phyloP scores from a whole-genome alignment of 2,888 invertebrate genomes.

The Drosophila merina region DNA sequence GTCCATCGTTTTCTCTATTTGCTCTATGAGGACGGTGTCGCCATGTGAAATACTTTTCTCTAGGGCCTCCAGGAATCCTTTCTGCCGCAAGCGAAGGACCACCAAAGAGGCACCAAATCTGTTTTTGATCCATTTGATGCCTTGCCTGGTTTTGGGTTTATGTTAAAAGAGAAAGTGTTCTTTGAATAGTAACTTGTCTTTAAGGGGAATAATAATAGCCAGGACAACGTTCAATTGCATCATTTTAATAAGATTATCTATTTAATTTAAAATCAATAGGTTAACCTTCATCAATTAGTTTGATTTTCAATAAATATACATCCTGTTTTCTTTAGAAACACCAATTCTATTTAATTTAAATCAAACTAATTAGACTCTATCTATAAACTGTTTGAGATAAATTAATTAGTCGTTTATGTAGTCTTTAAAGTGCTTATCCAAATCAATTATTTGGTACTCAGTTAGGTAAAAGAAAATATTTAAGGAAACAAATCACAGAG shows the following conservation, averaged over 20 bases:
- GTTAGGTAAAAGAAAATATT: neutral
- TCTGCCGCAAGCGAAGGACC: slow-evolving; percentile 91
- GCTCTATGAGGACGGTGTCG: slow-evolving; percentile 92
- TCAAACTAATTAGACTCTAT: neutral
- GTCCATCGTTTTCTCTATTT: slow-evolving; percentile 95
- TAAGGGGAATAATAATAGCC: neutral
- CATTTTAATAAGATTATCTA: neutral
- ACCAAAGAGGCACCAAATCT: slow-evolving; percentile 90
- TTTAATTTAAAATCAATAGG: neutral
- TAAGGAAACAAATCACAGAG: neutral
- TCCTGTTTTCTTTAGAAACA: neutral
- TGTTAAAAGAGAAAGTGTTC: too few relatives aligned
- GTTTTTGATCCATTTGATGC: slow-evolving; percentile 97
- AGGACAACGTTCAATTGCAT: too few relatives aligned
- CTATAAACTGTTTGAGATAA: neutral
- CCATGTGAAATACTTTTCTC: slow-evolving; percentile 91
- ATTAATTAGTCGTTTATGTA: neutral
- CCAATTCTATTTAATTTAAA: neutral
- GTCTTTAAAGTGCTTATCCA: neutral
- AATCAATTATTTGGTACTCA: neutral
- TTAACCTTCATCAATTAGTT: neutral
- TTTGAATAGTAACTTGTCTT: neutral
- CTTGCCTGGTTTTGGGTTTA: slow-evolving; percentile 86
- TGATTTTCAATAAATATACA: neutral
- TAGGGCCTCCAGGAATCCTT: slow-evolving; percentile 92